A percentile compares a stretch with the other conserved stretches of the same genome.
phyloP scores from a whole-genome alignment of 2,113 vertebrate species.

The Notothenia rossii region DNA sequence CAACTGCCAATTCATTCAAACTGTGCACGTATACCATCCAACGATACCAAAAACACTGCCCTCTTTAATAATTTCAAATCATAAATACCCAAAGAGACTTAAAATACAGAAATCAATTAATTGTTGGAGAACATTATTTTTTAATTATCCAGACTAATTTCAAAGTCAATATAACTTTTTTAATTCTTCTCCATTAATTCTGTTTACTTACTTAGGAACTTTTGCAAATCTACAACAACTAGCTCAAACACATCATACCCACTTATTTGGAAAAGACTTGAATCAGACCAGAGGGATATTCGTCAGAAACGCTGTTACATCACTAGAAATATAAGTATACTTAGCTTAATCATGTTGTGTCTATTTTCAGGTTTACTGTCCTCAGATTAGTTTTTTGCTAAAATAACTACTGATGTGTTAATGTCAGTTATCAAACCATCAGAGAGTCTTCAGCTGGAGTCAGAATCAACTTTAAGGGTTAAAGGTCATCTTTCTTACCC shows the following conservation, averaged over 20 bases:
- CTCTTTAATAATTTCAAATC: neutral
- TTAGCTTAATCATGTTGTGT: neutral
- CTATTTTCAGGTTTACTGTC: neutral
- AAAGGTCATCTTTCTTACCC: constrained; percentile 80
- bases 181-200: neutral
- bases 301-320: neutral
- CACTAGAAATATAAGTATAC: neutral
- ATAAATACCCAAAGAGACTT: neutral
- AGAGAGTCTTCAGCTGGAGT: neutral
- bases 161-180: constrained; percentile 11
- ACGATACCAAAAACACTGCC: neutral
- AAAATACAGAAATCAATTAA: neutral
- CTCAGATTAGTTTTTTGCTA: too few relatives aligned
- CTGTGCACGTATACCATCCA: neutral
- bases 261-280: neutral
- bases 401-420: neutral
- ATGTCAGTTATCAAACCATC: constrained; percentile 6
- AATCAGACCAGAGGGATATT: neutral
- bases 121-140: neutral
- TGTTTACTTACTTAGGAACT: neutral
- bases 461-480: constrained; percentile 36
- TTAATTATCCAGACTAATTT: neutral
- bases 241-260: neutral
- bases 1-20: constrained; percentile 4
- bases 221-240: neutral